These are phyloP conservation scores for Drosophila longiperda DNA, from an alignment of 2,888 invertebrate species.

Conservation along the genomic window DNA sequence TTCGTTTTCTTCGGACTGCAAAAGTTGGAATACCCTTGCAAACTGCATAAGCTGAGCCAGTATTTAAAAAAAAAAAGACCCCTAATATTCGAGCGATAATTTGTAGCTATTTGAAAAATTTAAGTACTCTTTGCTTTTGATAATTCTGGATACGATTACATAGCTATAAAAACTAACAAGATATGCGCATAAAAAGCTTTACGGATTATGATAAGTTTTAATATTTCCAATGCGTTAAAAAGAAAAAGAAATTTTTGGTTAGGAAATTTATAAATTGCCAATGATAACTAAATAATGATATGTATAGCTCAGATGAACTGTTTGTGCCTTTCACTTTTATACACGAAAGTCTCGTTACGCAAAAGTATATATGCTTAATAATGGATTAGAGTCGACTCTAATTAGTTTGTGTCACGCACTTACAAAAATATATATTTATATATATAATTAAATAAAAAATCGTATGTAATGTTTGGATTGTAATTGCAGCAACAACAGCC, in stretches of 20 bases:
- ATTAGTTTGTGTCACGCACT: conserved; percentile 57
- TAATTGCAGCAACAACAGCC: conserved; percentile 22
- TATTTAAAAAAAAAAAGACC: no score
- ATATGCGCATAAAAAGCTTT: neutral
- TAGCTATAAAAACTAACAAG: neutral
- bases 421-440: neutral
- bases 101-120: neutral
- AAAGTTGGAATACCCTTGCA: neutral
- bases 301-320: neutral
- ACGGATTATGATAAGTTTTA: neutral
- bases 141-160: neutral
- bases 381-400: conserved; percentile 22
- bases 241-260: neutral
- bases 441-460: neutral
- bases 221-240: neutral
- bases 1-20: neutral
- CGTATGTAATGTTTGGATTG: neutral
- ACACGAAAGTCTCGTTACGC: neutral
- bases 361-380: conserved; percentile 11
- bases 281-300: neutral
- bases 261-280: neutral
- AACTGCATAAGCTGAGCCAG: neutral
- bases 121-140: neutral
- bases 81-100: no score
- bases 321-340: neutral